Base-by-base conservation (phyloP, 2,797 vertebrate genomes). In the Phylloscopus collybita region DNA sequence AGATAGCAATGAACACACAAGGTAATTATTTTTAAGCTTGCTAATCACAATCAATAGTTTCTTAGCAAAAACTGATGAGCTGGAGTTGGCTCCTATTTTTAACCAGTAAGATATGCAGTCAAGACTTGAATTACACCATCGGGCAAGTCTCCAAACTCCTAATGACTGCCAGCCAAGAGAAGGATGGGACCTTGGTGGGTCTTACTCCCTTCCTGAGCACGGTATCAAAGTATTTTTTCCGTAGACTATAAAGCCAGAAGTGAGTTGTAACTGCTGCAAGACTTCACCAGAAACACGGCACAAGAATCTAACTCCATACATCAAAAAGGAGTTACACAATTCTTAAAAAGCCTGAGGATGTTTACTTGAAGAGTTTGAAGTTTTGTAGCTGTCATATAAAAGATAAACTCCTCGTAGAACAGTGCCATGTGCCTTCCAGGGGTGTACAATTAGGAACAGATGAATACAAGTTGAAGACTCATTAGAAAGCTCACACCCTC, bases 21-120 rank as follows among this genome's bases (percentile, higher is more conserved):
- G 94, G 90, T 96, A 96, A 96, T 96, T 96, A 97, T 96, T 96
- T 96, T 97, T 97, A 96, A 97, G 95, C 96, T 96, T 95, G 94
- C 90, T 96, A 97, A 96, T 97, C 95, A 95, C 93, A 96, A 96
- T 96, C 96, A 96, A 96, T 96, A 96, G 86, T 96, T 97, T 96
- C 94, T 96, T 93, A 93, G 90, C 88, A 96, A 95, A 97, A 97
- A 95, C 95, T 94, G 95, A 96, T 97, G 95, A 97, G 95, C 92
- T 96, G 83, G 94, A 95, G 88, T 96, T 96, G 93, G 95, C 94
- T 96, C 90, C 95, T 96, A 96, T 97, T 96, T 96, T 97, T 96
- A 95, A 95, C 94, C 86, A 97, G 40, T 92, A 91, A 92, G 87
- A 96, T 93, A 91, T 86, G 90, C 95, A 96, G 95, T 91, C 85